Percentiles rank a stretch among this genome's conserved stretches.
Conservation (phyloP, 2,113 vertebrate species). For the Eulacestoma nigropectus region DNA sequence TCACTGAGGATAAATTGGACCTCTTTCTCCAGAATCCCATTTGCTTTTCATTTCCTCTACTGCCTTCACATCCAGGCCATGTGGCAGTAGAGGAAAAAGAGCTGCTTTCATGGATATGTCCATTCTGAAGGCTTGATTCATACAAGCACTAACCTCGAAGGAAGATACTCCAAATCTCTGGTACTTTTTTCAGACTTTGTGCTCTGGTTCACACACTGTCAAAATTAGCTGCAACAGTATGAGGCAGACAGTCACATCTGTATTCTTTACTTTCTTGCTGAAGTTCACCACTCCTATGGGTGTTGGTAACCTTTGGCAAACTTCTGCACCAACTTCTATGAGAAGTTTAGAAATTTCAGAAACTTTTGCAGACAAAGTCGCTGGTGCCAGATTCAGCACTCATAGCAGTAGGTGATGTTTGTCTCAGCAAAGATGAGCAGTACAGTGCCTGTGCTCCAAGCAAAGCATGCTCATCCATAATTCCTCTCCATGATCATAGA, state of each 20-base stretch:
- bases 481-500: not conserved
- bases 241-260: not conserved
- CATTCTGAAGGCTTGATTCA: not conserved
- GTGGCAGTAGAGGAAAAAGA: not conserved
- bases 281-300: not conserved
- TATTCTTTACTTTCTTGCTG: not conserved
- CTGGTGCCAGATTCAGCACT: not conserved
- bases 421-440: not conserved
- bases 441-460: not conserved
- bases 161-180: not conserved
- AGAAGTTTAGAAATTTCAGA: not conserved
- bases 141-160: not conserved
- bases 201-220: not conserved
- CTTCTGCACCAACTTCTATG: not conserved
- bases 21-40: not conserved
- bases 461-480: fast-evolving
- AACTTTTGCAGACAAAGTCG: not conserved
- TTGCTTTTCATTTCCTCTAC: not conserved
- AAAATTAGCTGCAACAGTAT: not conserved
- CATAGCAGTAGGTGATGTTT: not conserved
- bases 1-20: not conserved
- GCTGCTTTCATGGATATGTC: not conserved
- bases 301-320: not conserved
- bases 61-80: not conserved
- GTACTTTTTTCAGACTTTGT: not conserved